Evolutionary conservation across 2,113 vertebrate genomes (phyloP).

Genomic region (Balaeniceps rex): DNA sequence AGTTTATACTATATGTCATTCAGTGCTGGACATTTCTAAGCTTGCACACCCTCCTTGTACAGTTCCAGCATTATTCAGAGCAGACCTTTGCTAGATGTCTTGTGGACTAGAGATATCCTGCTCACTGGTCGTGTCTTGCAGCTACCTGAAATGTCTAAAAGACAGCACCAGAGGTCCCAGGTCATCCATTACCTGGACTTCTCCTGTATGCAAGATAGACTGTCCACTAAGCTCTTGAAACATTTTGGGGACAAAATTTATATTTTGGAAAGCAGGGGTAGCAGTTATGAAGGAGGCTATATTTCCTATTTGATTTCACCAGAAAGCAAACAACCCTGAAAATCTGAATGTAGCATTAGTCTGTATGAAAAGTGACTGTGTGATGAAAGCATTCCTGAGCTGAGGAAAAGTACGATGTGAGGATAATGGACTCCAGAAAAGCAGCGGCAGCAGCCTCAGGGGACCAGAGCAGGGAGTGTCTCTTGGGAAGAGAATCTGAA

Average conservation of each 20-base stretch:
- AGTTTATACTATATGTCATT: not conserved
- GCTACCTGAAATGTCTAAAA: not conserved
- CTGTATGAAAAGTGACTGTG: not conserved
- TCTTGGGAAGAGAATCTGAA: constrained; percentile 46
- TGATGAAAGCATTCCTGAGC: not conserved
- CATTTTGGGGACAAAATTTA: not conserved
- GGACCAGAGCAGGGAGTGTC: not conserved
- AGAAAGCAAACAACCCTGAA: not conserved
- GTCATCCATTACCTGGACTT: not conserved
- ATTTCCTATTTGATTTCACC: not conserved
- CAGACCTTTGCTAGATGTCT: not conserved
- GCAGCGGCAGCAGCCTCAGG: not conserved
- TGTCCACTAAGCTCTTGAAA: not conserved
- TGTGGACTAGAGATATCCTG: not conserved
- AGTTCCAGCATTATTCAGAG: not conserved
- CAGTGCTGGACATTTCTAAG: not conserved
- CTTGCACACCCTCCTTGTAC: not conserved
- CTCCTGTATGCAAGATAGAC: not conserved
- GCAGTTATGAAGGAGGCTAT: not conserved
- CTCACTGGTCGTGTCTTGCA: not conserved
- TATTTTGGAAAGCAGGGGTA: not conserved
- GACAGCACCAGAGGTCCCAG: not conserved
- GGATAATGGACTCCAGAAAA: constrained; percentile 43
- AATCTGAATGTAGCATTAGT: not conserved
- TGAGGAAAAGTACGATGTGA: constrained; percentile 13